Evolutionary conservation across 2,797 vertebrate species (phyloP).

Genomic region (Holocentrus rufus): DNA sequence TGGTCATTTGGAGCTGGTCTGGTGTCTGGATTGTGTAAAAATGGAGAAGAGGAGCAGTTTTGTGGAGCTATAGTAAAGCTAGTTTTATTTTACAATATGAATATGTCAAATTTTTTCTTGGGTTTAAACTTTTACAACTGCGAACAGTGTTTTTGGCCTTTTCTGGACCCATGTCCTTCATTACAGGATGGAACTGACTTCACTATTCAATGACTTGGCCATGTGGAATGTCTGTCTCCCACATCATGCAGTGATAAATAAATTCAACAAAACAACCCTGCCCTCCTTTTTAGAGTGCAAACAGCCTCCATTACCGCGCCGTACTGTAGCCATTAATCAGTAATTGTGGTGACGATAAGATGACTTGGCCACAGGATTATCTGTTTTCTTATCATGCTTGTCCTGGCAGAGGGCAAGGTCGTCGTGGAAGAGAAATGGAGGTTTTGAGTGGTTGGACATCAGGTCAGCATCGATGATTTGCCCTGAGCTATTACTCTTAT

Average conservation of each 20-base stretch:
- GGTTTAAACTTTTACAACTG: too few species aligned
- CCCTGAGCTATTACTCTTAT: constrained; percentile 9
- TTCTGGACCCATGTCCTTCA: not conserved
- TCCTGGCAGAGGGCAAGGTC: constrained; percentile 23
- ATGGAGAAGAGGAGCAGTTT: too few species aligned
- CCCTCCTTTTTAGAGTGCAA: not conserved
- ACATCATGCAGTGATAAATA: too few species aligned
- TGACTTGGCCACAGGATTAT: constrained; percentile 5
- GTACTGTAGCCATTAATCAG: constrained; percentile 39
- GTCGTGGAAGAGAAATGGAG: constrained; percentile 14
- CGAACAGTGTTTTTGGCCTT: not conserved
- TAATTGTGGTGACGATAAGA: constrained; percentile 31
- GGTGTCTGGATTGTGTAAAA: too few species aligned
- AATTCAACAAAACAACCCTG: not conserved
- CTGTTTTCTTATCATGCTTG: constrained; percentile 1
- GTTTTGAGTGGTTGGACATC: constrained; percentile 39
- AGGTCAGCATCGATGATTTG: constrained; percentile 38
- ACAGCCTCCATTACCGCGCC: not conserved
- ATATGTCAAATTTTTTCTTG: too few species aligned
- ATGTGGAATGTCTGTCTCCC: too few species aligned
- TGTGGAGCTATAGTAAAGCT: too few species aligned
- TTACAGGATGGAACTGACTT: not conserved
- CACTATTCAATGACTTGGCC: not conserved
- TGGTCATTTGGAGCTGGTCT: too few species aligned
- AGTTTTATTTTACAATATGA: too few species aligned